Conservation (phyloP, 2,113 vertebrate genomes). For the Lates calcarifer region DNA sequence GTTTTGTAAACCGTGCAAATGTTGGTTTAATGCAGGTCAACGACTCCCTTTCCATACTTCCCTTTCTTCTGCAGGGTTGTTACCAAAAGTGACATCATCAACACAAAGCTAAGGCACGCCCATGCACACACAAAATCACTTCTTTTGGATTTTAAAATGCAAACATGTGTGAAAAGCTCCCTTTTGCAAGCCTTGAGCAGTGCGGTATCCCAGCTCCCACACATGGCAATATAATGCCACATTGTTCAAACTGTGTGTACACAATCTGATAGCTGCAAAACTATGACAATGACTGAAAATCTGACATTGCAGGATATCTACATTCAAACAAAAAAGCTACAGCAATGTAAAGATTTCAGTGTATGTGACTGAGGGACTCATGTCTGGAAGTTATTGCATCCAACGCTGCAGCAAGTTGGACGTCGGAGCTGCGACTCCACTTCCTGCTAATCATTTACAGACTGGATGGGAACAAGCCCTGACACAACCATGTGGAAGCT, state of each 20-base stretch:
- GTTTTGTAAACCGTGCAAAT: not conserved
- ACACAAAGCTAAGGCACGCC: not conserved
- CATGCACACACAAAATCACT: not conserved
- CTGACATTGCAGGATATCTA: conserved; percentile 14
- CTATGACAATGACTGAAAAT: conserved; percentile 16
- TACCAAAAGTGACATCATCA: conserved; percentile 42
- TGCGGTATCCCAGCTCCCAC: not conserved
- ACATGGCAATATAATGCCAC: not conserved
- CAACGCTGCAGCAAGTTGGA: not conserved
- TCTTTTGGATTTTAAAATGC: not conserved
- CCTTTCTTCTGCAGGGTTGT: conserved; percentile 28
- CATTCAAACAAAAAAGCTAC: conserved; percentile 14
- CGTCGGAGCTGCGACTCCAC: conserved; percentile 37
- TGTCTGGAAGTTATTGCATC: not conserved
- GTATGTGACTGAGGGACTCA: not conserved
- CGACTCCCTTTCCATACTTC: conserved; percentile 35
- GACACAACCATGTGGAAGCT: conserved; percentile 52
- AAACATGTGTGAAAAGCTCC: not conserved
- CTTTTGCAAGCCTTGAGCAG: not conserved
- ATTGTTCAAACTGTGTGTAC: conserved; percentile 18
- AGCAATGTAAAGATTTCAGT: conserved; percentile 18
- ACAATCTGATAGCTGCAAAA: not conserved
- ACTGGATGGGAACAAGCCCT: conserved; percentile 61
- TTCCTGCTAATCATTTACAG: conserved; percentile 76
- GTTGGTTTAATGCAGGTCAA: not conserved